Evolutionary conservation across 2,888 invertebrate genomes (phyloP).

Genomic region (Drosophila colorata): DNA sequence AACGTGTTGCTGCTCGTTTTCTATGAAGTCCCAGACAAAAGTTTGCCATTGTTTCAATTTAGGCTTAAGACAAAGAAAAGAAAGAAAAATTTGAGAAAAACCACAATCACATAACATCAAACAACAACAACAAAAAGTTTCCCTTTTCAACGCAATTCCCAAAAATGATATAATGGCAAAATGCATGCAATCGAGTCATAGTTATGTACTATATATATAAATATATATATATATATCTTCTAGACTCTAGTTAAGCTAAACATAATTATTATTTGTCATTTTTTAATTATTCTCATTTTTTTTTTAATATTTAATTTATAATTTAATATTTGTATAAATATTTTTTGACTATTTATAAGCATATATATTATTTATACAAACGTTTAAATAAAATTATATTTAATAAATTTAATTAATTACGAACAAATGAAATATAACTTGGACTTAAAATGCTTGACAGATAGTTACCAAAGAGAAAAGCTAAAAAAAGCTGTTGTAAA

Average conservation of each 20-base stretch:
- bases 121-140: conserved; percentile 34
- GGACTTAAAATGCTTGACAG: neutral
- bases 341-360: conserved; percentile 71
- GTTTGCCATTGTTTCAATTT: conserved; percentile 55
- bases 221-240: conserved; percentile 14
- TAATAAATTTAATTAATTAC: conserved; percentile 58
- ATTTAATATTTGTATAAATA: conserved; percentile 22
- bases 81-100: neutral
- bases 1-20: conserved; percentile 11
- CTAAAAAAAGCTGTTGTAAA: neutral
- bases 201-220: conserved; percentile 46
- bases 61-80: conserved; percentile 23
- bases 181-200: conserved; percentile 76
- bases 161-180: conserved; percentile 52
- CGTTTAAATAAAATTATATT: conserved; percentile 44
- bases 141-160: conserved; percentile 25
- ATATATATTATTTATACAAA: conserved; percentile 57
- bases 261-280: conserved; percentile 28
- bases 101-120: conserved; percentile 13
- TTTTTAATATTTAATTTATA: conserved; percentile 24
- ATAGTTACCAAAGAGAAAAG: neutral
- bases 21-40: conserved; percentile 27
- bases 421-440: conserved; percentile 19
- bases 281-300: conserved; percentile 4
- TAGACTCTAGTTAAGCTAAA: conserved; percentile 35